Evolutionary conservation across 2,888 invertebrate genomes (phyloP).

Genomic region (Gibbula magus): DNA sequence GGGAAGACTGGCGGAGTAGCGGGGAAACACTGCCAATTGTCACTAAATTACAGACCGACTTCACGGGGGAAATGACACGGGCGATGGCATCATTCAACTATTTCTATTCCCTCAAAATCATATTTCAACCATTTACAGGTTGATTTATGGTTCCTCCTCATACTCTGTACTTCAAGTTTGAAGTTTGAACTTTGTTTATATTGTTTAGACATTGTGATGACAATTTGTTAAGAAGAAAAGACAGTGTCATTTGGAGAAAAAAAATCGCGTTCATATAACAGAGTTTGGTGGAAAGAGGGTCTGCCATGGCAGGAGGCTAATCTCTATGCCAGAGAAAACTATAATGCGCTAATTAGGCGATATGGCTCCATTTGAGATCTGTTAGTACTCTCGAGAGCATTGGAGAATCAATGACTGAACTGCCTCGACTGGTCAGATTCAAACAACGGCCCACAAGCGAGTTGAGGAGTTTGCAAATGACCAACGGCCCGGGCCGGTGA

Average conservation of each 20-base stretch:
- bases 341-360: constrained; percentile 11
- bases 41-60: too few relatives aligned
- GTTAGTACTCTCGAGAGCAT: neutral
- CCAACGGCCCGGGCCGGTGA: neutral
- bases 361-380: constrained; percentile 12
- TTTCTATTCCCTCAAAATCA: too few relatives aligned
- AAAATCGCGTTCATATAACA: neutral
- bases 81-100: too few relatives aligned
- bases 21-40: too few relatives aligned
- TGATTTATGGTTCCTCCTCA: too few relatives aligned
- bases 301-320: neutral
- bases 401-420: neutral
- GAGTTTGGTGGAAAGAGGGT: neutral
- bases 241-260: neutral
- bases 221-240: neutral
- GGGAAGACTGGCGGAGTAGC: neutral
- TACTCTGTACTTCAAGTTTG: too few relatives aligned
- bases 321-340: neutral
- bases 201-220: too few relatives aligned
- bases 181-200: too few relatives aligned
- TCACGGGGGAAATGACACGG: too few relatives aligned
- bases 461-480: constrained; percentile 1
- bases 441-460: neutral
- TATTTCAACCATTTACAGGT: too few relatives aligned
- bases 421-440: neutral